phyloP scores from a whole-genome alignment of 2,113 vertebrate species.

The Cheilinus undulatus region DNA sequence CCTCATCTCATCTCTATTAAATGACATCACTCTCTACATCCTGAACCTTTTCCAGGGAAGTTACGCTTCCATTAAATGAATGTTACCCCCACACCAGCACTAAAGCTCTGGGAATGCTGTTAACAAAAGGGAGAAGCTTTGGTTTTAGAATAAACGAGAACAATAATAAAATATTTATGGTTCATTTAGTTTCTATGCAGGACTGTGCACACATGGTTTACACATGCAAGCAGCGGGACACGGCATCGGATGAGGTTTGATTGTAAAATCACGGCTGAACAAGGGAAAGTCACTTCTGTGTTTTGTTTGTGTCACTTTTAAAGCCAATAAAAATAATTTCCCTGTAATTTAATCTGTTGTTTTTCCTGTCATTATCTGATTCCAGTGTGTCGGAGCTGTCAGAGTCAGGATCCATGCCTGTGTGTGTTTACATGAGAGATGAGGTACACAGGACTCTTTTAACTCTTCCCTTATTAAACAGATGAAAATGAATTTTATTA shows the following conservation, averaged over 20 bases:
- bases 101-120: conserved; percentile 51
- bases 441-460: conserved; percentile 70
- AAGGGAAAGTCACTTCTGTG: conserved; percentile 38
- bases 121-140: conserved; percentile 51
- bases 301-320: conserved; percentile 27
- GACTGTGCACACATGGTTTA: conserved; percentile 65
- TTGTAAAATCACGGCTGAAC: conserved; percentile 39
- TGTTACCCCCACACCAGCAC: conserved; percentile 39
- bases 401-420: conserved; percentile 71
- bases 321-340: conserved; percentile 24
- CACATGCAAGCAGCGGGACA: conserved; percentile 56
- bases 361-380: conserved; percentile 6
- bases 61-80: conserved; percentile 64
- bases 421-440: conserved; percentile 86
- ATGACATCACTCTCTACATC: conserved; percentile 76
- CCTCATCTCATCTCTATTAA: conserved; percentile 71
- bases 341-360: background rate
- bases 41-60: conserved; percentile 71
- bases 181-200: conserved; percentile 61
- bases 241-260: conserved; percentile 38
- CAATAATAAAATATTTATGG: conserved; percentile 73
- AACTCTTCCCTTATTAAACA: conserved; percentile 17
- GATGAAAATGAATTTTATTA: conserved; percentile 39
- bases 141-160: conserved; percentile 52
- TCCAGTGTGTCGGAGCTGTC: conserved; percentile 63